Conservation (phyloP, 2,797 vertebrate genomes). For the Pseudochromis fuscus region DNA sequence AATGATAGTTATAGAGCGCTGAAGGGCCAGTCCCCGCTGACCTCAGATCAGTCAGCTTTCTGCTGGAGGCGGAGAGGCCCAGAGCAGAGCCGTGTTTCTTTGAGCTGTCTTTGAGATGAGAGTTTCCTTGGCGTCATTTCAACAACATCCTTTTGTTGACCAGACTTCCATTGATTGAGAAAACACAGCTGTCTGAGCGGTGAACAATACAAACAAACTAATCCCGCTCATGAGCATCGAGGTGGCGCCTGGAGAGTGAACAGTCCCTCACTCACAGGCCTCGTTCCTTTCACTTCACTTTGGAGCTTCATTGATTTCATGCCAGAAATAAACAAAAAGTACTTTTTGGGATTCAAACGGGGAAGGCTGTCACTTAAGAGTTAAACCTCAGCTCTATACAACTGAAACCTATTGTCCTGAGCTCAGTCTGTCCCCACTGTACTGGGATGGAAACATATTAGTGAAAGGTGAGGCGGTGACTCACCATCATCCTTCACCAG, state of each 20-base stretch:
- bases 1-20: constrained; percentile 16
- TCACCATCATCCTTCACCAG: constrained; percentile 95
- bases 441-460: not conserved
- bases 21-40: constrained; percentile 19
- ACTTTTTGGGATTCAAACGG: not conserved
- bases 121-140: not conserved
- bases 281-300: not conserved
- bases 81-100: constrained; percentile 12
- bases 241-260: not conserved
- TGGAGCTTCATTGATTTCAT: constrained; percentile 20
- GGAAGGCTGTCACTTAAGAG: not conserved
- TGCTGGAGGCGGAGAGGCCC: constrained; percentile 18
- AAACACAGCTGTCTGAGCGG: constrained; percentile 1
- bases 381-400: constrained; percentile 13
- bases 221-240: constrained; percentile 11
- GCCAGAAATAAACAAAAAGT: constrained; percentile 6
- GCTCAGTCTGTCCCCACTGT: not conserved
- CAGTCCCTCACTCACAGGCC: not conserved
- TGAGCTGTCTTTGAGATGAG: constrained; percentile 8
- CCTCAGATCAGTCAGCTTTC: constrained; percentile 45
- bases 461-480: constrained; percentile 30
- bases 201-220: constrained; percentile 5
- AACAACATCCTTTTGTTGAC: constrained; percentile 14
- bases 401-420: constrained; percentile 2
- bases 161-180: constrained; percentile 17